phyloP scores from a whole-genome alignment of 30 jellyfish, hydroid and myxozoan species.

The Aurelia aurita complex sp. Pacific region DNA sequence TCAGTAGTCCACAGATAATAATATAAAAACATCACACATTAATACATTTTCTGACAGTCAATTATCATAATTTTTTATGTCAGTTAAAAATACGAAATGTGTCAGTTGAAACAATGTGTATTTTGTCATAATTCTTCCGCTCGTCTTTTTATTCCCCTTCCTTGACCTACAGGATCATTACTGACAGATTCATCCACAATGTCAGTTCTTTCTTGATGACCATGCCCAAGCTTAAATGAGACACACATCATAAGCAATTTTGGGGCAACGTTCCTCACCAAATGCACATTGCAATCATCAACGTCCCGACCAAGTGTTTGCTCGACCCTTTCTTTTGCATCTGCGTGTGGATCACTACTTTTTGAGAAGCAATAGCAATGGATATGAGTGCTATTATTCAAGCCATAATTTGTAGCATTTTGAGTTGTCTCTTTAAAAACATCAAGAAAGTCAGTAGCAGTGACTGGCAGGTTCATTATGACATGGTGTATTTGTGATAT shows the following conservation, averaged over 20 bases:
- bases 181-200: not conserved
- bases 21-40: no score
- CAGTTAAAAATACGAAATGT: no score
- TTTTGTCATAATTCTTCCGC: slow-evolving; percentile 15
- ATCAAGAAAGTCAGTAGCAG: slow-evolving; percentile 83
- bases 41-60: no score
- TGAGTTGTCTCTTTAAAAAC: slow-evolving; percentile 45
- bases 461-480: slow-evolving; percentile 97
- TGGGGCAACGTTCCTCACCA: slow-evolving; percentile 97
- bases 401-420: not conserved
- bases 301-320: slow-evolving; percentile 41
- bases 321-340: slow-evolving; percentile 59
- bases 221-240: slow-evolving; percentile 47
- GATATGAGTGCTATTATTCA: not conserved
- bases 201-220: not conserved
- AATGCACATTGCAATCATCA: slow-evolving; percentile 36
- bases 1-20: no score
- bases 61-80: no score
- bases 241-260: slow-evolving; percentile 94
- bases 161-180: not conserved
- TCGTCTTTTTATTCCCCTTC: slow-evolving; percentile 44
- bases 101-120: no score
- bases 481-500: slow-evolving; percentile 35
- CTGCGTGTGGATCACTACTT: slow-evolving; percentile 64
- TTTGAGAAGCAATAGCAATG: slow-evolving; percentile 94